These are phyloP conservation scores for Andricus curvator DNA, from an alignment of 2,888 invertebrate species.

Conservation along the genomic window DNA sequence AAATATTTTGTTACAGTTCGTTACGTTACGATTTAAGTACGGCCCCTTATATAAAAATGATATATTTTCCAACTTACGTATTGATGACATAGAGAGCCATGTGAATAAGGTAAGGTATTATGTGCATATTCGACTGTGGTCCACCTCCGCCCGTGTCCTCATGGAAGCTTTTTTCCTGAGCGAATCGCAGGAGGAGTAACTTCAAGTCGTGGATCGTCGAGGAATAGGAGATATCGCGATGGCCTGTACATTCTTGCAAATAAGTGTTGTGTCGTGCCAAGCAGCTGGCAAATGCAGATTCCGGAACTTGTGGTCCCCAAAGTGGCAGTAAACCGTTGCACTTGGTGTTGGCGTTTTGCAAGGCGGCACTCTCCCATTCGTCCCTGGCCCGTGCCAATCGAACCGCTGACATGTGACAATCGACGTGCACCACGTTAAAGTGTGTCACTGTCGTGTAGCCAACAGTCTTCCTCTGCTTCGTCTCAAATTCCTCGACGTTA, in stretches of 20 bases:
- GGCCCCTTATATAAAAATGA: background rate
- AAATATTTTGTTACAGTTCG: no score
- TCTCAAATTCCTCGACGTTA: conserved; percentile 95
- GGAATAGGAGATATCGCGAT: conserved; percentile 88
- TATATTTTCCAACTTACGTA: conserved; percentile 82
- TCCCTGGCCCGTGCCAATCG: conserved; percentile 86
- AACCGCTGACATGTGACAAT: conserved; percentile 98
- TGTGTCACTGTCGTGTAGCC: conserved; percentile 97
- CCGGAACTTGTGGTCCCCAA: conserved; percentile 97
- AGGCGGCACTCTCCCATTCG: conserved; percentile 98
- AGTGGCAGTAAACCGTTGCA: conserved; percentile 98
- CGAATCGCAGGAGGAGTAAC: conserved; percentile 91
- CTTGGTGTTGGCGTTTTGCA: conserved; percentile 98
- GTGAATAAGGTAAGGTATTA: conserved; percentile 95
- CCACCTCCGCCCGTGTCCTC: conserved; percentile 99
- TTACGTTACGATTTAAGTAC: no score
- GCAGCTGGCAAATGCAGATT: conserved; percentile 95
- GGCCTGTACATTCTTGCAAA: conserved; percentile 85
- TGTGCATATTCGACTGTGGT: conserved; percentile 97
- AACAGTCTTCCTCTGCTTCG: conserved; percentile 91
- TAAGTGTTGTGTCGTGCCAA: conserved; percentile 95
- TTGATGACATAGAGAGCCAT: conserved; percentile 96
- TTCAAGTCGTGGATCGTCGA: conserved; percentile 96
- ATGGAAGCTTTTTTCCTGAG: conserved; percentile 96
- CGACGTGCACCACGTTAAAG: conserved; percentile 98